Base-by-base conservation (phyloP, 2,797 vertebrate genomes). In the Cossypha caffra region DNA sequence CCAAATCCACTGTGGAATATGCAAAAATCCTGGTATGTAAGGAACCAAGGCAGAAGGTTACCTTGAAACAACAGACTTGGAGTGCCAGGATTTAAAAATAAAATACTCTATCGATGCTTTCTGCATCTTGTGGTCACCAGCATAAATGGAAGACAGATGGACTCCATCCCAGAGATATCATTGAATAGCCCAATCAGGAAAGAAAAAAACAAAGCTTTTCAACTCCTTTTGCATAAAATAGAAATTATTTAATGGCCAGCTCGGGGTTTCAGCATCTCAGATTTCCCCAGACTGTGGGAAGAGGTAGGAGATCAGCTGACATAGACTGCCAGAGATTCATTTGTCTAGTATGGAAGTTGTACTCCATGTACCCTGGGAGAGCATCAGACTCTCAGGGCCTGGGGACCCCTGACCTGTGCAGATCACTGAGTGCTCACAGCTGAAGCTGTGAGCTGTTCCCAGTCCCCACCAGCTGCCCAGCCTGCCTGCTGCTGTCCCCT, bases 171-270 rank as follows among this genome's bases (percentile, higher is more conserved):
- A 94, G 35, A 83, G 94, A 79, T 86, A 81, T 52, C 74, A 52
- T 18, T 97, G 96, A 98, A 96, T 95, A 97, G 96, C 54, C 90
- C 95, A 97, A 97, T 98, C 96, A 97, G 86, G 90, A 86, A 88
- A 78, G 68, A 29, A 83, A 94, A 91, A 83, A 85, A 16, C 10
- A 11, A 35, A 80, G 57, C 89, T 97, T 97, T 97, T 96, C 61
- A 95, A 87, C 61, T 94, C 29, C 67, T 96, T 92, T 93, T 76
- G 90, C 94, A 40, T 64, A 86, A 97, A 95, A 91, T 76, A 92
- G 45, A 91, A 97, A 95, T 95, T 80, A 90, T 82, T 93, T 96
- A 93, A 95, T 94, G 87, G 94, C 71, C 81, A 69, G 75, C 50
- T 92, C 45, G 59, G 23, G 42, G 33, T 86, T 96, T 87, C 73